Base-by-base conservation (phyloP, 1,140 invertebrate genomes). In the Heliconius nattereri region DNA sequence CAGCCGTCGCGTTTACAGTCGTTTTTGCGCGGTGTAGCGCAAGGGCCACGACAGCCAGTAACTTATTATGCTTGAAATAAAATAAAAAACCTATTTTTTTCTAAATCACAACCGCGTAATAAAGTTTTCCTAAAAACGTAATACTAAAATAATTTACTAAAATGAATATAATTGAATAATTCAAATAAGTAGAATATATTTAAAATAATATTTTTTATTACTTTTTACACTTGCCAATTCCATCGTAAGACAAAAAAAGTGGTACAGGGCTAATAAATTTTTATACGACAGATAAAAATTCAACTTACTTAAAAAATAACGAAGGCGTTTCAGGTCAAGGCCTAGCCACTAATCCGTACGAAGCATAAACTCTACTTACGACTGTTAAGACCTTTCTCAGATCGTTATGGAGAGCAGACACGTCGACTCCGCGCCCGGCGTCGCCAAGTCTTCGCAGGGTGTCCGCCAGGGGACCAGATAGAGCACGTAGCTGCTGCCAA, bases 381-480 rank as follows among this genome's bases (percentile, higher is more conserved):
- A 96, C 95, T 54, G 96, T 96, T 16, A 97, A 90, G 20, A 96
- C 95, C 90, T 95, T 96, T 88, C 95, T 95, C 9, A 97, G 92
- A 88, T 97, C 96, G 74, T 96, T 95, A 84, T 97, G 96, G 45
- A 97, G 91, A 3, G 96, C 95, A 19, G 96, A 95, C 83, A 97
- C 96, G 86, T 97, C 97, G 35, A 96, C 91, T 66, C 96, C 96
- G 3, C 96, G 95, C 8, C 96, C 96, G 81, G 96, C 96, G 91
- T 98, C 97, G 26, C 97, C 97, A 13, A 98, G 93, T 89, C 96
- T 96, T 52, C 96, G 94, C 49, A 98, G 92, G 71, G 97, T 96
- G 84, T 98, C 97, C 3, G 97, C 97, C 82, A 98, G 92, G 9
- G 97, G 97, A 54, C 97, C 97, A 2, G 97, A 96, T 13, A 98